Conservation (phyloP, 2,888 invertebrate genomes). For the Caenorhabditis sulstoni region DNA sequence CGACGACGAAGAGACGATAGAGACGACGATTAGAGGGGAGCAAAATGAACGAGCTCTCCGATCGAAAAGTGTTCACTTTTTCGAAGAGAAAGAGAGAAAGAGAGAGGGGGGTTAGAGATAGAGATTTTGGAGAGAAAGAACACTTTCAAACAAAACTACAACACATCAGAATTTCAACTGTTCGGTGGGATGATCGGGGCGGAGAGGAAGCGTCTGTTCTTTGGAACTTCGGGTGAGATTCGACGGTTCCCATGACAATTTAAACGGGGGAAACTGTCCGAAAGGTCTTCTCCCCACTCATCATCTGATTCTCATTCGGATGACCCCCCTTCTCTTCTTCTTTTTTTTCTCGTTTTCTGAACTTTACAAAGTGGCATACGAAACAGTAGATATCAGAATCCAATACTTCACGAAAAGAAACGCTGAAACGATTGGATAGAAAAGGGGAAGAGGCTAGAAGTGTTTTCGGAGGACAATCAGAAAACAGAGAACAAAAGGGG, state of each 20-base stretch:
- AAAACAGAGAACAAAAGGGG: too few relatives aligned
- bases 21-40: background rate
- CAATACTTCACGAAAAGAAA: background rate
- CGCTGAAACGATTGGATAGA: slow-evolving; percentile 8
- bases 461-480: too few relatives aligned
- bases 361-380: too few relatives aligned
- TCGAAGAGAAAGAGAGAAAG: background rate
- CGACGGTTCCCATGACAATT: slow-evolving; percentile 5
- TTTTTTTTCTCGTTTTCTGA: too few relatives aligned
- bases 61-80: too few relatives aligned
- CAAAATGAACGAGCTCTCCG: too few relatives aligned
- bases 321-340: background rate
- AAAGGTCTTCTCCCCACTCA: slow-evolving; percentile 3
- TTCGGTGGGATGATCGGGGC: background rate
- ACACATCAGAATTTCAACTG: background rate
- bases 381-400: slow-evolving; percentile 30
- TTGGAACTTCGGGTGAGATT: slow-evolving; percentile 5
- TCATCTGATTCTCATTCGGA: slow-evolving; percentile 2
- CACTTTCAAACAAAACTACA: slow-evolving; percentile 14
- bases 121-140: slow-evolving; percentile 26
- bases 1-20: too few relatives aligned
- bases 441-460: slow-evolving; percentile 5
- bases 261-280: background rate
- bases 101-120: slow-evolving; percentile 51
- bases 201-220: slow-evolving; percentile 7